Conservation (phyloP, 2,797 vertebrate genomes). For the Synaphobranchus kaupii region DNA sequence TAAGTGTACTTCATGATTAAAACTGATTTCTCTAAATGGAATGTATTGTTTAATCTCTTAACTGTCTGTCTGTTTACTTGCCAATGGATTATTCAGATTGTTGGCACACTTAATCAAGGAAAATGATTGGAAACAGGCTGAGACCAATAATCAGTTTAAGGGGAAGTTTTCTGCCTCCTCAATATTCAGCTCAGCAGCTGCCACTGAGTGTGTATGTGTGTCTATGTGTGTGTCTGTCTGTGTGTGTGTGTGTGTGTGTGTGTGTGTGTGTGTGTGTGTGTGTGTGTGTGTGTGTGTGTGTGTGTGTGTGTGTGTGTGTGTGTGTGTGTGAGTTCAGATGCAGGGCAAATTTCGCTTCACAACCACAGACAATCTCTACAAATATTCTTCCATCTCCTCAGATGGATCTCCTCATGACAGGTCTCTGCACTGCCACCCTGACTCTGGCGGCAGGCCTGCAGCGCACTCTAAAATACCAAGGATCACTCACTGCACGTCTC, state of each 20-base stretch:
- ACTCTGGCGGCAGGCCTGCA: background rate
- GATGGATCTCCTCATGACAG: background rate
- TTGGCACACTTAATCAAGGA: too few species aligned
- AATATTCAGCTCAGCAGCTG: too few species aligned
- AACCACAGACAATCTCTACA: background rate
- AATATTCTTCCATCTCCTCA: background rate
- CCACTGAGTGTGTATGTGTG: background rate
- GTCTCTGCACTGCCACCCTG: background rate
- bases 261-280: background rate
- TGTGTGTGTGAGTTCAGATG: background rate
- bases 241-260: background rate
- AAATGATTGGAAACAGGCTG: too few species aligned
- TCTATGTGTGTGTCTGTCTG: background rate
- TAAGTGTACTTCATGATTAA: too few species aligned
- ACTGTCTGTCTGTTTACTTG: too few species aligned
- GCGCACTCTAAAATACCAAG: constrained; percentile 1
- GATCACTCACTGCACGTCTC: background rate
- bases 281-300: background rate
- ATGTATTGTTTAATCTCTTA: too few species aligned
- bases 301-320: background rate
- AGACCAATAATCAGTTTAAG: too few species aligned
- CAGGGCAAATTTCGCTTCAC: background rate
- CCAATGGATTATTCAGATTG: too few species aligned
- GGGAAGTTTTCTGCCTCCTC: too few species aligned
- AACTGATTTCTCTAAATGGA: too few species aligned